Percentiles rank a stretch among this genome's conserved stretches.
Evolutionary conservation across 2,888 invertebrate species (phyloP).

Genomic region (Philereme transversata): DNA sequence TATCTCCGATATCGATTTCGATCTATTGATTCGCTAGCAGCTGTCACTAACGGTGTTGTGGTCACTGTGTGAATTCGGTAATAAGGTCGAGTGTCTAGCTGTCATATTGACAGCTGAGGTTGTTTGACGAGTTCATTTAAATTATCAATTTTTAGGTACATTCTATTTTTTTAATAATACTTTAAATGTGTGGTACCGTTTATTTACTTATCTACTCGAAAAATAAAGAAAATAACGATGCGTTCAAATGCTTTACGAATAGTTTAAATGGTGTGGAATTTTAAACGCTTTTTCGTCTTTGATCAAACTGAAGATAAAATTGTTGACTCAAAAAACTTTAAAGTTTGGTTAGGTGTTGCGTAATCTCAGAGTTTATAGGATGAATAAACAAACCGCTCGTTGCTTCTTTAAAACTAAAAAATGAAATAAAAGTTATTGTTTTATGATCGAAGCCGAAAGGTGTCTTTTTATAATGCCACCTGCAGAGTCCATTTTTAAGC

Average conservation of each 20-base stretch:
- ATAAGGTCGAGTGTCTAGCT: slow-evolving; percentile 37
- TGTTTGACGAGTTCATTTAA: slow-evolving; percentile 16
- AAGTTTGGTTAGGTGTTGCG: slow-evolving; percentile 8
- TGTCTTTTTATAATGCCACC: slow-evolving; percentile 62
- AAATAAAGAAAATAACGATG: background rate
- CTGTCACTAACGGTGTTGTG: slow-evolving; percentile 49
- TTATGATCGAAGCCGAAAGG: slow-evolving; percentile 50
- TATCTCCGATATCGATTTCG: slow-evolving; percentile 39
- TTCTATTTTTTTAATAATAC: too few species aligned
- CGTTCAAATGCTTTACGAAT: background rate
- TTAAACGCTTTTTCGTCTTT: background rate
- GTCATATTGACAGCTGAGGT: slow-evolving; percentile 23
- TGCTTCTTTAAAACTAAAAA: slow-evolving; percentile 28
- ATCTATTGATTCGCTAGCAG: slow-evolving; percentile 46
- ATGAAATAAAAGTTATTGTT: slow-evolving; percentile 51
- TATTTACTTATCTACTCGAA: background rate
- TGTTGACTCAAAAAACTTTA: slow-evolving; percentile 12
- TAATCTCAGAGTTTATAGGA: slow-evolving; percentile 15
- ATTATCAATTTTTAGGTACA: background rate
- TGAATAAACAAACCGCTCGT: slow-evolving; percentile 12
- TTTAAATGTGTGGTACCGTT: too few species aligned
- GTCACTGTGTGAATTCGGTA: slow-evolving; percentile 37
- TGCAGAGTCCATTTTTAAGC: slow-evolving; percentile 56
- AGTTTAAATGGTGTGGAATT: slow-evolving; percentile 4
- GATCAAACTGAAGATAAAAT: slow-evolving; percentile 16